Evolutionary conservation across 2,888 invertebrate species (phyloP).

Genomic region (Agriopis aurantiaria): DNA sequence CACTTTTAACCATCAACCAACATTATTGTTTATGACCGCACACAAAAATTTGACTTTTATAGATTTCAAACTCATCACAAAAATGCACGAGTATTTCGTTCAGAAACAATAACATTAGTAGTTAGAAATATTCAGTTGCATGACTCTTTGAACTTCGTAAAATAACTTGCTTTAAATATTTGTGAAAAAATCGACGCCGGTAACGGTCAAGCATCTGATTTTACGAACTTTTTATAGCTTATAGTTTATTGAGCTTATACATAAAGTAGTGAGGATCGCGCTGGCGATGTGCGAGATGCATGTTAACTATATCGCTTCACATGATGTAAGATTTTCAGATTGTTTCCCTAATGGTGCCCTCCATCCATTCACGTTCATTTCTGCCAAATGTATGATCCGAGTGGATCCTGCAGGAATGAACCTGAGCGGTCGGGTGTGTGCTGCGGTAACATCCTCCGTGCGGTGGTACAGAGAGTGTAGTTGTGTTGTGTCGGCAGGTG

Average conservation of each 20-base stretch:
- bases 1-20: neutral
- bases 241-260: conserved; percentile 1
- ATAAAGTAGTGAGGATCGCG: neutral
- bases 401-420: neutral
- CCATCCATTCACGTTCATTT: neutral
- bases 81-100: neutral
- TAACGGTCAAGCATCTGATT: conserved; percentile 1
- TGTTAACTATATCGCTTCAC: conserved; percentile 47
- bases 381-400: neutral
- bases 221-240: conserved; percentile 6
- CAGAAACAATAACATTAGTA: neutral
- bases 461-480: neutral
- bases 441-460: too few species aligned
- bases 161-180: conserved; percentile 1
- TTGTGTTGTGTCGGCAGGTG: neutral
- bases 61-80: neutral
- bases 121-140: neutral
- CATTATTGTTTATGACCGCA: too few species aligned
- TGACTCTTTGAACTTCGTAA: conserved; percentile 1
- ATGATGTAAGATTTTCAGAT: conserved; percentile 79
- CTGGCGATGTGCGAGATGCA: conserved; percentile 33
- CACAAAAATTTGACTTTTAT: too few species aligned
- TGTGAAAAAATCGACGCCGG: neutral
- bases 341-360: conserved; percentile 40
- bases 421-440: too few species aligned